Evolutionary conservation across 2,888 invertebrate genomes (phyloP).

Genomic region (Girardia tigrina): DNA sequence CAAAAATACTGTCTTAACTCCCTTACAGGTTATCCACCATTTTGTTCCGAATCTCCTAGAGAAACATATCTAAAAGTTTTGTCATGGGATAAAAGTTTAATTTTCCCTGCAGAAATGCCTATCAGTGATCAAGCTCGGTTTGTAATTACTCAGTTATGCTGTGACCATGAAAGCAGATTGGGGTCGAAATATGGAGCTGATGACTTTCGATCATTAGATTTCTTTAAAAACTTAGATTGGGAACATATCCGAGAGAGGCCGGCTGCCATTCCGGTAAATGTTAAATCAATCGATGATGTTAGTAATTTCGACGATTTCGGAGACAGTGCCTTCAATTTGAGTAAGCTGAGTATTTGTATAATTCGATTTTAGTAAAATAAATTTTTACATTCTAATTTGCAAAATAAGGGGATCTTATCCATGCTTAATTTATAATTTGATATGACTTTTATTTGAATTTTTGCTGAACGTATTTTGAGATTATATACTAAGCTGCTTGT

Average conservation of each 20-base stretch:
- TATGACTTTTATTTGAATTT: no score
- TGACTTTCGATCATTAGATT: slow-evolving; percentile 74
- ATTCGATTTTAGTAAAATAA: no score
- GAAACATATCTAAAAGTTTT: slow-evolving; percentile 92
- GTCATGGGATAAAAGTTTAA: slow-evolving; percentile 95
- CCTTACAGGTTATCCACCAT: slow-evolving; percentile 96
- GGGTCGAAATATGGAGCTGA: slow-evolving; percentile 75
- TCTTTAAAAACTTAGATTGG: slow-evolving; percentile 91
- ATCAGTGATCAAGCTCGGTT: slow-evolving; percentile 93
- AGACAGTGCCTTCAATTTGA: slow-evolving; percentile 63
- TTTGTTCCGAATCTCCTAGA: slow-evolving; percentile 94
- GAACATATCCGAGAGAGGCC: slow-evolving; percentile 87
- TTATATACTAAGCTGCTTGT: no score
- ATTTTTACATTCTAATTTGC: no score
- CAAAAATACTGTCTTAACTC: slow-evolving; percentile 14
- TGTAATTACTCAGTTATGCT: slow-evolving; percentile 78
- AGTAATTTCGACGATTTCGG: slow-evolving; percentile 99
- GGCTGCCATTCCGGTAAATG: slow-evolving; percentile 89
- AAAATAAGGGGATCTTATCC: no score
- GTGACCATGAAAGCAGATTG: slow-evolving; percentile 79
- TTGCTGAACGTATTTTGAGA: no score
- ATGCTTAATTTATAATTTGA: no score
- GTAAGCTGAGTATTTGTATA: no score
- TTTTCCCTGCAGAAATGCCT: slow-evolving; percentile 96
- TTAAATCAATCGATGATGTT: slow-evolving; percentile 95